Evolutionary conservation across 2,113 vertebrate genomes (phyloP).

Genomic region (Alethe castanea): DNA sequence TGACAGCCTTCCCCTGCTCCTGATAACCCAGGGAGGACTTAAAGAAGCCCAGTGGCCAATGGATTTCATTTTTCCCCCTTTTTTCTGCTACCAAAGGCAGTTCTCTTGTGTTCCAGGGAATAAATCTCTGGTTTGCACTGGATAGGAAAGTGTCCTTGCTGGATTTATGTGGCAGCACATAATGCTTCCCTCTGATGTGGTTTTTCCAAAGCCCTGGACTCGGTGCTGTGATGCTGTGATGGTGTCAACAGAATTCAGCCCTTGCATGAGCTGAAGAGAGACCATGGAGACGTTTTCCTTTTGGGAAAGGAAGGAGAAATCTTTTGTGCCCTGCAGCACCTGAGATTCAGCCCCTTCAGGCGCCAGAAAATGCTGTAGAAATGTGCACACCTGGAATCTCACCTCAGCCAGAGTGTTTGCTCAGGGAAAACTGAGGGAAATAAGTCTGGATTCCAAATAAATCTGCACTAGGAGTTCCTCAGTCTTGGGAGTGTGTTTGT

Average conservation of each 20-base stretch:
- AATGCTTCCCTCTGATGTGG: neutral
- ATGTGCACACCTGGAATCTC: neutral
- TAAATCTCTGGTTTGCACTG: neutral
- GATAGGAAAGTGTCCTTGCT: neutral
- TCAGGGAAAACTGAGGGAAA: neutral
- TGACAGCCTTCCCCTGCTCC: neutral
- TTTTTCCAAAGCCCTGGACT: neutral
- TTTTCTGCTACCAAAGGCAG: neutral
- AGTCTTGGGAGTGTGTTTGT: neutral
- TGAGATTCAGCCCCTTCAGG: neutral
- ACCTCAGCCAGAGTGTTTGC: neutral
- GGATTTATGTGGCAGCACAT: neutral
- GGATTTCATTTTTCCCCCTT: rapidly evolving
- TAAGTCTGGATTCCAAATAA: neutral
- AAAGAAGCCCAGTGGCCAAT: neutral
- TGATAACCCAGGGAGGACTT: neutral
- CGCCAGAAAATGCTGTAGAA: rapidly evolving
- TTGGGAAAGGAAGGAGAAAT: neutral
- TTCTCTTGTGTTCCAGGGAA: neutral
- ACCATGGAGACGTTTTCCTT: neutral
- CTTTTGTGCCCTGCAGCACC: neutral
- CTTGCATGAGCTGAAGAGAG: neutral
- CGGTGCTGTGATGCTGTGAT: neutral
- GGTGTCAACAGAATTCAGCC: neutral
- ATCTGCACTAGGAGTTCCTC: too few relatives aligned